Evolutionary conservation across 2,113 vertebrate species (phyloP), one percentile per base, ranked within the genome.

Genomic region (Petromus typicus): DNA sequence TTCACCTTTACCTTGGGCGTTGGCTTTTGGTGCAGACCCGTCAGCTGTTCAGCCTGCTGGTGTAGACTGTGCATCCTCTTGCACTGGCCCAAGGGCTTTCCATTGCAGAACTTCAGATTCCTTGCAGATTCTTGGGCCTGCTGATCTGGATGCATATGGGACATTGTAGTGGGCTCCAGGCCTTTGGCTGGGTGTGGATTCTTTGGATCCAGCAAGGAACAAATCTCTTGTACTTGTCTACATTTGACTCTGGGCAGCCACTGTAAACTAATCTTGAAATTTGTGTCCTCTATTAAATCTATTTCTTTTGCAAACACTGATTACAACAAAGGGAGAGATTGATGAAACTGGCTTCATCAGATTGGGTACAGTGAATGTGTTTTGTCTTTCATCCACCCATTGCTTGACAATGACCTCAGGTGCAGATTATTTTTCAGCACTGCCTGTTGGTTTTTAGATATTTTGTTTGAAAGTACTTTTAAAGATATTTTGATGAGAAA

Each of bases 401-500:
- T 75, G n/a, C 45, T 88, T 75, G 45, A 61, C 4, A 54, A 22
- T n/a, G 25, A 78, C 56, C 67, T 91, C 37, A 66, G 61, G 4
- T 71, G 59, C 67, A 57, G 22, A 23, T 73, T 90, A 37, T 91
- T 86, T 71, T 75, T 73, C 64, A 30, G 81, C 12, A 37, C 57
- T 54, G 12, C 59, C 54, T 64, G 48, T 16, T 96, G 84, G 40
- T 18, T 54, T 92, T 40, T 30, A 45, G 32, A n/a, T 14, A 20
- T 93, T 82, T 89, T 91, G 32, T 51, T 96, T 69, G 48, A 23
- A 83, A 76, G 34, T 76, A 75, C 10, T 48, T 71, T 89, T 37
- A 83, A 93, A 88, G 66, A 56, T 37, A 75, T 82, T 93, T 95
- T 88, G 25, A 40, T 76, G 73, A 79, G 34, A 93, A 91, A 79